Evolutionary conservation across 2,113 vertebrate genomes (phyloP).

Genomic region (Tricholaema leucomelas): DNA sequence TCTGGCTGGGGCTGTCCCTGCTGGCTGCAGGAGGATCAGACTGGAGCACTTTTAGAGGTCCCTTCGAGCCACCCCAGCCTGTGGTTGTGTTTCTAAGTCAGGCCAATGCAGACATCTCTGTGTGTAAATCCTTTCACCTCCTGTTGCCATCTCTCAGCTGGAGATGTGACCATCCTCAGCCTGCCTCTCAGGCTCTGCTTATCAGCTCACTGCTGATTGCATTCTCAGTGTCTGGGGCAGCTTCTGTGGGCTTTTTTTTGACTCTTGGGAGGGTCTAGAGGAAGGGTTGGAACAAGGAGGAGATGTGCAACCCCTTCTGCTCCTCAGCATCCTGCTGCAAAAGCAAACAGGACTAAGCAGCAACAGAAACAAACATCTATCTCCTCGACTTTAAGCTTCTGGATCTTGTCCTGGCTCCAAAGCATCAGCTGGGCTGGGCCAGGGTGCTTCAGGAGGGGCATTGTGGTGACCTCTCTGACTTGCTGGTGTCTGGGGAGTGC

Average conservation of each 20-base stretch:
- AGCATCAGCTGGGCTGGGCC: not conserved
- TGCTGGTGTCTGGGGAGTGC: not conserved
- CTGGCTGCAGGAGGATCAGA: too few species aligned
- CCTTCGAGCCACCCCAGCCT: too few species aligned
- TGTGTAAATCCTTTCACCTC: not conserved
- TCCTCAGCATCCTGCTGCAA: not conserved
- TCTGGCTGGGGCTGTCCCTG: too few species aligned
- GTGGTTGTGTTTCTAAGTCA: not conserved
- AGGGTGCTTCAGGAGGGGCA: not conserved
- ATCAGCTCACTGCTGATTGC: not conserved
- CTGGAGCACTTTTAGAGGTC: too few species aligned
- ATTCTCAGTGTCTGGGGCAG: not conserved
- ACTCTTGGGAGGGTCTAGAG: not conserved
- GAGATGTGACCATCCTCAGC: conserved; percentile 5
- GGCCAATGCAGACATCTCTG: not conserved
- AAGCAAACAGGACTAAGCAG: not conserved
- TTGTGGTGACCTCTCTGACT: not conserved
- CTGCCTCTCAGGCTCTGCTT: not conserved
- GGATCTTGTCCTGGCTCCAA: not conserved
- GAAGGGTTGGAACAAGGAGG: conserved; percentile 24
- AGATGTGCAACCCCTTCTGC: not conserved
- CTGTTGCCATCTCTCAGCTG: not conserved
- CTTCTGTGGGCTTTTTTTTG: not conserved
- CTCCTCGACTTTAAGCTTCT: not conserved
- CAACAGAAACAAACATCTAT: not conserved